A percentile compares a stretch with the other conserved stretches of the same genome.
phyloP scores from a whole-genome alignment of 2,888 invertebrate species.

The Horisme vitalbata region DNA sequence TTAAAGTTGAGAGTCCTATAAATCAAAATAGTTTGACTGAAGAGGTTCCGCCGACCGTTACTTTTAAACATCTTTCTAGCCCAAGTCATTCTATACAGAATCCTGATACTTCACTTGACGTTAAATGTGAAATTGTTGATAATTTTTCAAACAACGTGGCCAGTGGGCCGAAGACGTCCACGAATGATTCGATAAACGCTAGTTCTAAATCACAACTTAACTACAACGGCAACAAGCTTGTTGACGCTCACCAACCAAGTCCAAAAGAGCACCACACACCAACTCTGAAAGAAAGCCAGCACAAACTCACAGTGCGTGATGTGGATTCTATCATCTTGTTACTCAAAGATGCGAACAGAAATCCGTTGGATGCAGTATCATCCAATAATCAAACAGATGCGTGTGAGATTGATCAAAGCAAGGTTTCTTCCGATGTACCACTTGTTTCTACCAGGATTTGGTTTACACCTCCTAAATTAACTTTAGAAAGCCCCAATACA shows the following conservation, averaged over 20 bases:
- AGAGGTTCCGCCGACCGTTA: background rate
- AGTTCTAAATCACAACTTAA: background rate
- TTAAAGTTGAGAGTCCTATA: background rate
- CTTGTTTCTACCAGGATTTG: background rate
- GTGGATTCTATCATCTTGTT: background rate
- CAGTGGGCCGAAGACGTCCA: background rate
- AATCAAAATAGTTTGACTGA: background rate
- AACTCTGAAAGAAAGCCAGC: background rate
- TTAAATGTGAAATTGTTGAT: background rate
- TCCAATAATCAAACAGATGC: background rate
- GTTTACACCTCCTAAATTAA: background rate
- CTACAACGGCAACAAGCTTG: too few species aligned
- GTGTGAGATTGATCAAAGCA: background rate
- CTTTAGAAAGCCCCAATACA: background rate
- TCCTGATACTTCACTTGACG: background rate
- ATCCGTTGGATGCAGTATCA: background rate
- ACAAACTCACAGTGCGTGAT: slow-evolving; percentile 1
- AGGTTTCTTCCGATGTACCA: background rate
- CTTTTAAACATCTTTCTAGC: too few species aligned
- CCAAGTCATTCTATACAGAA: slow-evolving; percentile 1
- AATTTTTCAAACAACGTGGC: background rate
- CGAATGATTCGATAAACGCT: background rate
- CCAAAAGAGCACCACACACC: background rate
- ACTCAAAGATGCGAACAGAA: background rate
- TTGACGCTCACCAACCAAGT: background rate